phyloP scores from a whole-genome alignment of 2,888 invertebrate species.

The Tromatobia lineatoria region DNA sequence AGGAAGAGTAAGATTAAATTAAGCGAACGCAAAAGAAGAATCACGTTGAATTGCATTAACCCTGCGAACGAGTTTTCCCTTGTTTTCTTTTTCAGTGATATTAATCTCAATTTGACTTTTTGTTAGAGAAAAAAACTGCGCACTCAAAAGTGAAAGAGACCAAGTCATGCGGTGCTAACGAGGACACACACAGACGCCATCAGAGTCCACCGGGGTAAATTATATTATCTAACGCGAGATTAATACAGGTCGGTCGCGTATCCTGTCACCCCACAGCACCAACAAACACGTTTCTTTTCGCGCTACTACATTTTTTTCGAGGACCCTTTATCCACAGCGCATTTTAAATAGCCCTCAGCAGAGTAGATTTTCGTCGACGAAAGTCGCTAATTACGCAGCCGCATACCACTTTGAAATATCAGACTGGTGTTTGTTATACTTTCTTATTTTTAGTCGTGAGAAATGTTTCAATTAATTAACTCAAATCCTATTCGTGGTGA shows the following conservation, averaged over 20 bases:
- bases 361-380: neutral
- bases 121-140: constrained; percentile 24
- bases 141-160: constrained; percentile 21
- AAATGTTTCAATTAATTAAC: constrained; percentile 44
- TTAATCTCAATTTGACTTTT: neutral
- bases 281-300: neutral
- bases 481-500: neutral
- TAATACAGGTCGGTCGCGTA: constrained; percentile 33
- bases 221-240: constrained; percentile 39
- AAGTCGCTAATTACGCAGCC: constrained; percentile 38
- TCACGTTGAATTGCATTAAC: constrained; percentile 57
- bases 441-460: constrained; percentile 3
- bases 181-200: constrained; percentile 21
- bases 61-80: constrained; percentile 13
- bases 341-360: constrained; percentile 24
- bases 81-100: constrained; percentile 9
- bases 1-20: constrained; percentile 47
- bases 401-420: constrained; percentile 28
- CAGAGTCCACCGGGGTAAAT: neutral
- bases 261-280: neutral
- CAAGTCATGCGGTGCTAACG: constrained; percentile 3
- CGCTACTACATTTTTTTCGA: constrained; percentile 16
- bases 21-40: constrained; percentile 34
- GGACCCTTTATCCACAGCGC: neutral
- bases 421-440: neutral